Conservation (phyloP, 2,888 invertebrate species). For the Erynnis tages region DNA sequence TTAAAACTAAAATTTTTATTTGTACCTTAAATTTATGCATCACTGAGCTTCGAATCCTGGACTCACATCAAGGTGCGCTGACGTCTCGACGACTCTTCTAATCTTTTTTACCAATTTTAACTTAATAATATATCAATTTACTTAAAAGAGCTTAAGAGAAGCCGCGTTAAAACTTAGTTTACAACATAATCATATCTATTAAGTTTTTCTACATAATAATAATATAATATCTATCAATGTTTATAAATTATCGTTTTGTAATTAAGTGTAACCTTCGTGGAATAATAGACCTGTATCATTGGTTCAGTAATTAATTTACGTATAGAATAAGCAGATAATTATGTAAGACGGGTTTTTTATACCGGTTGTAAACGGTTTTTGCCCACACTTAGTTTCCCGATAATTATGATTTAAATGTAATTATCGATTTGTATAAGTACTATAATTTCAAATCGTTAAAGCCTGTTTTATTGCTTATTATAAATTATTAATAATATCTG, state of each 20-base stretch:
- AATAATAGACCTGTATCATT: constrained; percentile 31
- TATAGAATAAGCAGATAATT: constrained; percentile 23
- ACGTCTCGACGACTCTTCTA: too few species aligned
- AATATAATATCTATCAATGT: constrained; percentile 31
- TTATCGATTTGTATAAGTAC: constrained; percentile 18
- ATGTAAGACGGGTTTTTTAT: constrained; percentile 20
- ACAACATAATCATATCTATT: constrained; percentile 38
- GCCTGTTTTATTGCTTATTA: neutral
- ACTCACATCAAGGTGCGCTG: too few species aligned
- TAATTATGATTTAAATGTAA: constrained; percentile 24
- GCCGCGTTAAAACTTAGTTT: constrained; percentile 39
- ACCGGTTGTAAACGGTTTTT: constrained; percentile 15
- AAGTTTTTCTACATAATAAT: constrained; percentile 33
- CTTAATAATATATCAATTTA: too few species aligned
- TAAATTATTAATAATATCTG: constrained; percentile 17
- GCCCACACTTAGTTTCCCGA: neutral
- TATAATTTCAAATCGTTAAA: neutral
- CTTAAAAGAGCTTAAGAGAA: neutral
- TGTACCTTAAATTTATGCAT: too few species aligned
- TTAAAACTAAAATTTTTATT: too few species aligned
- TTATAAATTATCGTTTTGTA: constrained; percentile 38
- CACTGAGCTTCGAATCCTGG: too few species aligned
- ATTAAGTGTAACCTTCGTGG: constrained; percentile 36
- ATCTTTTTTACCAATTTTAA: too few species aligned
- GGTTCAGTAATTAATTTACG: constrained; percentile 25